phyloP scores from a whole-genome alignment of 2,113 vertebrate species.

The Notarius lentiginosus region DNA sequence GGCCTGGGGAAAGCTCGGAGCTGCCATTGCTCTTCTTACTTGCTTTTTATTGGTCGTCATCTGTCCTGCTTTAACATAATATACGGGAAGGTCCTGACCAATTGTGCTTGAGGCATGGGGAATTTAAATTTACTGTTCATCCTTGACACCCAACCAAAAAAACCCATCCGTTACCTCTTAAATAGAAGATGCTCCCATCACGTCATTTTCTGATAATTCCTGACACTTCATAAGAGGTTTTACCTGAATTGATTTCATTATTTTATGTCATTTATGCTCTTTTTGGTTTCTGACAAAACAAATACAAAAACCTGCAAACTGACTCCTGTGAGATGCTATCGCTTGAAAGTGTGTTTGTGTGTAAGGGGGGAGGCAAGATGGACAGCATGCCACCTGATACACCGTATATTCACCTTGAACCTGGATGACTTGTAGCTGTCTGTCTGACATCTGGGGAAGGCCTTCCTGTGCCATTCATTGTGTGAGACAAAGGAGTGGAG shows the following conservation, averaged over 20 bases:
- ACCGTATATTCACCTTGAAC: conserved; percentile 51
- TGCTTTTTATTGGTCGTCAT: conserved; percentile 81
- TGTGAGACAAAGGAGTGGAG: conserved; percentile 58
- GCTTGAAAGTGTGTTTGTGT: conserved; percentile 11
- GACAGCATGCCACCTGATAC: conserved; percentile 52
- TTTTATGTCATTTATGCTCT: background rate
- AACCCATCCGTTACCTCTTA: conserved; percentile 58
- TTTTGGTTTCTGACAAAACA: background rate
- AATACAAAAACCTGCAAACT: background rate
- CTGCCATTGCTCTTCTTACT: conserved; percentile 66
- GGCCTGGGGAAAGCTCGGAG: conserved; percentile 29
- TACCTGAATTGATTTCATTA: background rate
- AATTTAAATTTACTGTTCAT: conserved; percentile 76
- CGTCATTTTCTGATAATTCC: background rate
- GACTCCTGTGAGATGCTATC: background rate
- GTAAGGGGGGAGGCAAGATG: background rate
- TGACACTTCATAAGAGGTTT: background rate
- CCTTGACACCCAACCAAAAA: conserved; percentile 73
- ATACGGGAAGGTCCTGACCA: conserved; percentile 64
- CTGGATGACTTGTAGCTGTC: conserved; percentile 62
- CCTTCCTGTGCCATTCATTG: conserved; percentile 56
- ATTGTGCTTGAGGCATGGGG: conserved; percentile 68
- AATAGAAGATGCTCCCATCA: conserved; percentile 55
- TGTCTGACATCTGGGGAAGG: conserved; percentile 53
- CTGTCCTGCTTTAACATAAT: conserved; percentile 72